A percentile compares a stretch with the other conserved stretches of the same genome.
Conservation (phyloP, 2,888 invertebrate species). For the Prosapia bicincta region DNA sequence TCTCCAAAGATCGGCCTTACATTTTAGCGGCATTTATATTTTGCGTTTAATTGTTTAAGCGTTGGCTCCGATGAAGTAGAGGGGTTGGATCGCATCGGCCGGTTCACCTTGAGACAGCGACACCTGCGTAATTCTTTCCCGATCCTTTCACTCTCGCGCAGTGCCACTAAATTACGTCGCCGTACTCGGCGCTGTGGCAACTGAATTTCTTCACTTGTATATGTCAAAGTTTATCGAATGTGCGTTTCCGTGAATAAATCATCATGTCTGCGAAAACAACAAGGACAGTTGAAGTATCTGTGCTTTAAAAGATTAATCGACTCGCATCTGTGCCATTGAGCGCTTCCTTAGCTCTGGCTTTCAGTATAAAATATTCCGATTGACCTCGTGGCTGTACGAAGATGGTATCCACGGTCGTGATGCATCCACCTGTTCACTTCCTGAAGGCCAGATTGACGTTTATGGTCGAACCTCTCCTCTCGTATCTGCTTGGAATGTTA, state of each 20-base stretch:
- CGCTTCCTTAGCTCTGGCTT: too few species aligned
- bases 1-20: not conserved
- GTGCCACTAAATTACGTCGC: not conserved
- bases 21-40: not conserved
- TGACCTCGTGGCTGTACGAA: not conserved
- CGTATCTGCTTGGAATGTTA: not conserved
- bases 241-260: not conserved
- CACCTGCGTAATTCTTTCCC: not conserved
- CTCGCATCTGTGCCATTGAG: too few species aligned
- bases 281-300: too few species aligned
- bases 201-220: not conserved
- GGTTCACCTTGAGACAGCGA: not conserved
- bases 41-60: not conserved
- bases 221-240: not conserved
- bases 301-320: too few species aligned
- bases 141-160: not conserved
- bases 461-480: not conserved
- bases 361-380: not conserved
- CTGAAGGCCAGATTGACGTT: not conserved
- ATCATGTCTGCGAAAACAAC: not conserved
- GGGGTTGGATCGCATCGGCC: not conserved
- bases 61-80: not conserved
- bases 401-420: not conserved
- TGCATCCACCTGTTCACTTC: not conserved
- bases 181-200: not conserved